A percentile compares a stretch with the other conserved stretches of the same genome.
phyloP scores from a whole-genome alignment of 2,888 invertebrate genomes.

The Cynaeus angustus region DNA sequence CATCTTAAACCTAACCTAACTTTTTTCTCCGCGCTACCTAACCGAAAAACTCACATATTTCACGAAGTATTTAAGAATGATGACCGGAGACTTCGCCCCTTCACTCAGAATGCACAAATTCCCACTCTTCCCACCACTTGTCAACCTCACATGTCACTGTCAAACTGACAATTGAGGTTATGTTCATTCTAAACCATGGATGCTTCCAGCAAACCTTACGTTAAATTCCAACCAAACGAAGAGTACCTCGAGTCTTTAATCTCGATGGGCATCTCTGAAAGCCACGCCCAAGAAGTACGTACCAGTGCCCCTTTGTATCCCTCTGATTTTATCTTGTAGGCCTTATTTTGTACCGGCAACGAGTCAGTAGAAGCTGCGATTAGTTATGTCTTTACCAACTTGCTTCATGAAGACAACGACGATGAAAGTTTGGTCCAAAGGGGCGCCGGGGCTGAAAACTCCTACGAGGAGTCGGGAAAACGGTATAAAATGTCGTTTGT shows the following conservation, averaged over 20 bases:
- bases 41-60: no score
- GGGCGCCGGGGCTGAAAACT: slow-evolving; percentile 53
- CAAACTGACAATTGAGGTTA: slow-evolving; percentile 31
- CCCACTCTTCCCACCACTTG: not conserved
- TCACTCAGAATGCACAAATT: not conserved
- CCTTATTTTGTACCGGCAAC: slow-evolving; percentile 75
- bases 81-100: not conserved
- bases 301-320: not conserved
- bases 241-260: slow-evolving; percentile 67
- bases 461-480: slow-evolving; percentile 59
- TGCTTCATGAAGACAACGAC: slow-evolving; percentile 57
- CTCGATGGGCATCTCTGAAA: slow-evolving; percentile 71
- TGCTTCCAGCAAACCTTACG: slow-evolving; percentile 4
- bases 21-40: no score
- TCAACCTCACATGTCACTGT: slow-evolving; percentile 20
- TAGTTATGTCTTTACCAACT: slow-evolving; percentile 74
- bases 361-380: slow-evolving; percentile 74
- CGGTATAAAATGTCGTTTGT: slow-evolving; percentile 79
- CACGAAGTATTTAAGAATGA: no score
- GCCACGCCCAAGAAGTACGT: slow-evolving; percentile 69
- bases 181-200: slow-evolving; percentile 21
- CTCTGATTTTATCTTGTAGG: slow-evolving; percentile 65
- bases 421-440: slow-evolving; percentile 33
- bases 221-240: slow-evolving; percentile 66
- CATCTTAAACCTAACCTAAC: no score